Percentiles rank a stretch among this genome's conserved stretches.
These are phyloP conservation scores for Choristoneura rosaceana DNA, from an alignment of 2,888 invertebrate species.

Conservation along the genomic window DNA sequence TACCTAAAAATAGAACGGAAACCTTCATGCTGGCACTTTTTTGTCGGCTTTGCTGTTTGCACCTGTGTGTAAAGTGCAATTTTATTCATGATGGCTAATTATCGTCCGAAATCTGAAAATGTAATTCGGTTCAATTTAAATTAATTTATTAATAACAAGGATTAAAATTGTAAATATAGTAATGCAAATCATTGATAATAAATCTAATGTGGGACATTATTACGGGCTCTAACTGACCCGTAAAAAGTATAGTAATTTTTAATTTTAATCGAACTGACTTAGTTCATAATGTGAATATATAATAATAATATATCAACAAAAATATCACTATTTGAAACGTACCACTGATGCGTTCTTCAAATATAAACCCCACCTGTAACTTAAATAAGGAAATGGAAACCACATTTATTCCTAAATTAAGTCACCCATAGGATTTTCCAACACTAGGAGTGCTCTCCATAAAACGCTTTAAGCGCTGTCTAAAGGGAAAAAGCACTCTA, in stretches of 20 bases:
- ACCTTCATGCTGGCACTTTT: background rate
- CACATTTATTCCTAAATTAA: background rate
- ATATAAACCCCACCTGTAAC: background rate
- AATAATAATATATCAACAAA: too few relatives aligned
- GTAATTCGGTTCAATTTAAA: too few relatives aligned
- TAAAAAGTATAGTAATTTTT: too few relatives aligned
- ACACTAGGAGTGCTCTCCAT: background rate
- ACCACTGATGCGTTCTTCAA: background rate
- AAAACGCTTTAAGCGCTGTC: slow-evolving; percentile 4
- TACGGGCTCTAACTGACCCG: too few relatives aligned
- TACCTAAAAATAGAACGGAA: background rate
- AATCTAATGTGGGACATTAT: too few relatives aligned
- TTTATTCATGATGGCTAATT: too few relatives aligned
- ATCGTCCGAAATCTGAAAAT: too few relatives aligned
- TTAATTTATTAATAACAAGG: too few relatives aligned
- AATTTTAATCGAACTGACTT: too few relatives aligned
- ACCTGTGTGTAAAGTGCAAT: background rate
- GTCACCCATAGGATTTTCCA: background rate
- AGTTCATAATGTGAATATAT: too few relatives aligned
- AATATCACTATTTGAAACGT: background rate
- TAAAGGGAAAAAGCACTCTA: slow-evolving; percentile 36
- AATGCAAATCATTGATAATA: too few relatives aligned
- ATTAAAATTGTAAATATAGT: too few relatives aligned
- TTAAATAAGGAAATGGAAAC: background rate
- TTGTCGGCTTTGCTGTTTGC: background rate